Evolutionary conservation across 2,113 vertebrate genomes (phyloP).

Genomic region (Balaeniceps rex): DNA sequence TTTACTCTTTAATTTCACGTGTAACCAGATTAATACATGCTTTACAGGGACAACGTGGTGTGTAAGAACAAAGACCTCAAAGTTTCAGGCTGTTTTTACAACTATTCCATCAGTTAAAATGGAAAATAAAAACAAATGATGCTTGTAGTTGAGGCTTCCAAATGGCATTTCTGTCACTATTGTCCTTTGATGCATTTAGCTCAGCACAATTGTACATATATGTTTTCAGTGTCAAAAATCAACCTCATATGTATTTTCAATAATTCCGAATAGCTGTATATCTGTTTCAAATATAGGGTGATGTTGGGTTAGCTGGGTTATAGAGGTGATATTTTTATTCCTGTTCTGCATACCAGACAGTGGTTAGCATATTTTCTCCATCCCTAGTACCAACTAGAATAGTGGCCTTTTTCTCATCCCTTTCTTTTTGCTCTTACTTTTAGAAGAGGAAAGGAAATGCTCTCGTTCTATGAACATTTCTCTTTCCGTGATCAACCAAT

Average conservation of each 20-base stretch:
- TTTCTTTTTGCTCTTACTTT: not conserved
- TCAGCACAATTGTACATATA: not conserved
- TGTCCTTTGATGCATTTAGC: not conserved
- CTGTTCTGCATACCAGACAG: not conserved
- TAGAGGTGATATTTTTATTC: not conserved
- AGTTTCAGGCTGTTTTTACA: not conserved
- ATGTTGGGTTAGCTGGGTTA: not conserved
- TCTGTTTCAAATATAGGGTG: not conserved
- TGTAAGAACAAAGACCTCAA: not conserved
- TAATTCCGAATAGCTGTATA: not conserved
- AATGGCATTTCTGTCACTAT: not conserved
- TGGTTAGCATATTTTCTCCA: constrained; percentile 1
- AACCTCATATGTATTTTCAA: not conserved
- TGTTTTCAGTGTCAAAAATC: not conserved
- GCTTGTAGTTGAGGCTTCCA: not conserved
- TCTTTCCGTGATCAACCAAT: not conserved
- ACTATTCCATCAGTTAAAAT: not conserved
- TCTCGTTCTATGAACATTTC: not conserved
- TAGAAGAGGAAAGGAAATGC: not conserved
- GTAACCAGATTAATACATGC: not conserved
- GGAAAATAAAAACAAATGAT: not conserved
- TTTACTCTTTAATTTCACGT: not conserved
- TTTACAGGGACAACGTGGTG: not conserved
- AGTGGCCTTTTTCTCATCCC: not conserved
- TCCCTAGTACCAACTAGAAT: not conserved